These are phyloP conservation scores for Galbula dea DNA, from an alignment of 2,113 vertebrate genomes.

Conservation along the genomic window DNA sequence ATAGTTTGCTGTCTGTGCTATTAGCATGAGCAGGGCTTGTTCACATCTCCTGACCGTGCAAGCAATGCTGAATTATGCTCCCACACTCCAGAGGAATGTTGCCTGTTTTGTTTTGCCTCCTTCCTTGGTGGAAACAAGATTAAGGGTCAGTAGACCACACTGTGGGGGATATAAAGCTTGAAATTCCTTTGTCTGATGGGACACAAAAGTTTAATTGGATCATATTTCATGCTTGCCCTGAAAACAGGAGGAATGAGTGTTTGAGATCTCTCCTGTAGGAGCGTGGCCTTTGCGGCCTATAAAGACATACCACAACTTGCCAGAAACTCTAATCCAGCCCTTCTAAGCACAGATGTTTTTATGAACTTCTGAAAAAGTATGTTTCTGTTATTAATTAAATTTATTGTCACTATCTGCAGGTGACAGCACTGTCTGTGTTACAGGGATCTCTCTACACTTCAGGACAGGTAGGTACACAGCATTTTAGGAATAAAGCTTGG, in stretches of 20 bases:
- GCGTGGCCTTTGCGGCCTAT: too few species aligned
- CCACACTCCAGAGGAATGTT: not conserved
- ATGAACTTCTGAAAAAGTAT: not conserved
- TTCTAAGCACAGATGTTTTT: not conserved
- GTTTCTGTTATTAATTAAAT: not conserved
- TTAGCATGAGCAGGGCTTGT: not conserved
- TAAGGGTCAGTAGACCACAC: not conserved
- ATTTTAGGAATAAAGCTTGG: not conserved
- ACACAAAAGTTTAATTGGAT: not conserved
- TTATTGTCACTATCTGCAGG: not conserved
- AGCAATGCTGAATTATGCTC: not conserved
- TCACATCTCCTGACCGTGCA: not conserved
- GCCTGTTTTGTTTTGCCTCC: not conserved
- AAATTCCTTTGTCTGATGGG: not conserved
- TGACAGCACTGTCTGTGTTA: not conserved
- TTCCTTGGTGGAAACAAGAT: not conserved
- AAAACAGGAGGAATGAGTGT: not conserved
- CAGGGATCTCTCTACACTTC: not conserved
- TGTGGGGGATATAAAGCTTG: not conserved
- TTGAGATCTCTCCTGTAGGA: too few species aligned
- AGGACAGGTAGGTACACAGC: slow-evolving; percentile 21
- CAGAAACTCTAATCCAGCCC: not conserved
- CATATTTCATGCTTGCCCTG: not conserved
- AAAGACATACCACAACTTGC: too few species aligned
- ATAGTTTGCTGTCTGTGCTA: not conserved